Base-by-base conservation (phyloP, 2,888 invertebrate species). In the Zygothrica quintamaculata region DNA sequence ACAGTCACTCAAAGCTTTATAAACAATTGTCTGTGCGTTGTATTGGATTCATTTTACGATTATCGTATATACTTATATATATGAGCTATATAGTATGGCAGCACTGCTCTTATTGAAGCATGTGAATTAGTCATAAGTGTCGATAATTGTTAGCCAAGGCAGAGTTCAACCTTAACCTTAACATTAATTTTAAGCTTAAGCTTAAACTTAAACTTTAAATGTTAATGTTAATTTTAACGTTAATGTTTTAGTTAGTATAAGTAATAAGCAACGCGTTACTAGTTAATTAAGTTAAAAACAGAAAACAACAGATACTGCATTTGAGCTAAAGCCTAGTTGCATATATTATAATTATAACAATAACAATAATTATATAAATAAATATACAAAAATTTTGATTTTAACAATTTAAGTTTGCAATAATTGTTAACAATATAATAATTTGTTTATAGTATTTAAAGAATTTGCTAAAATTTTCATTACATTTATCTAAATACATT, bases 61-160 rank as follows among this genome's bases (percentile, higher is more conserved):
- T n/a, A 18, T 33, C 15, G 8, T 48, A 6, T 3, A 2, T 22
- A 22, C 5, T 3, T 22, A 22, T 22, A 22, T 22, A 22, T 22
- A 22, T 22, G n/a, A n/a, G n/a, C n/a, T n/a, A 22, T 37, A 18
- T 57, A 57, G 56, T 29, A 51, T 48, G 62, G 58, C 60, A 43
- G 36, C 22, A 39, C 53, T 43, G 64, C 56, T 57, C 39, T 56
- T 50, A 51, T 52, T 55, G 62, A 60, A 72, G 65, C 79, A 67
- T 57, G 56, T 67, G 73, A 67, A 68, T 79, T 86, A 81, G 80
- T 86, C 74, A 78, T 70, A 73, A 75, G 81, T 67, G 58, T 64
- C 51, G 66, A 64, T 60, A 50, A 56, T 65, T 59, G 72, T 77
- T 77, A 82, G 84, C 73, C 72, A 69, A 66, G 65, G 57, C 65